These are phyloP conservation scores for Scaptomyza tumidula DNA, from an alignment of 2,888 invertebrate species.

Conservation along the genomic window DNA sequence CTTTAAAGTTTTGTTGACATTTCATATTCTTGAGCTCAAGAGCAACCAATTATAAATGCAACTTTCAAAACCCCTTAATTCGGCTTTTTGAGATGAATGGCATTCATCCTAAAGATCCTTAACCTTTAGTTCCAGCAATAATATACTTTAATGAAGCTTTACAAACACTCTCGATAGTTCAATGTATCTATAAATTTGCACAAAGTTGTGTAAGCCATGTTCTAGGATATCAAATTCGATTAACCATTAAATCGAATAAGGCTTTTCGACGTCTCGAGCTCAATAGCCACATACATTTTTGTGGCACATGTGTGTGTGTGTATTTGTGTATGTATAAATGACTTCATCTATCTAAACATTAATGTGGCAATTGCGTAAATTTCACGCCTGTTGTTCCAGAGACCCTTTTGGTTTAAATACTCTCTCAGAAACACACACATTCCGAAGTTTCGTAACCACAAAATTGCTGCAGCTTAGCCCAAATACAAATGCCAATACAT, in stretches of 20 bases:
- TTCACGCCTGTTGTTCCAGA: slow-evolving; percentile 62
- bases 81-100: too few species aligned
- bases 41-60: too few species aligned
- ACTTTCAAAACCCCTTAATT: too few species aligned
- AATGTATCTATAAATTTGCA: slow-evolving; percentile 4
- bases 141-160: background rate
- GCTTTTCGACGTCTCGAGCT: slow-evolving; percentile 46
- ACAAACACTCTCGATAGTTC: too few species aligned
- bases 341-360: slow-evolving; percentile 71
- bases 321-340: slow-evolving; percentile 43
- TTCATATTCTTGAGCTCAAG: too few species aligned
- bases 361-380: slow-evolving; percentile 76
- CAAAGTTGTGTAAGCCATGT: slow-evolving; percentile 35
- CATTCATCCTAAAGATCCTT: too few species aligned
- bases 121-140: too few species aligned
- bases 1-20: too few species aligned
- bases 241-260: slow-evolving; percentile 65
- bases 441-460: slow-evolving; percentile 51
- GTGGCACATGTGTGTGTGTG: slow-evolving; percentile 4
- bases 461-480: slow-evolving; percentile 67
- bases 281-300: slow-evolving; percentile 52
- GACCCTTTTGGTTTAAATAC: slow-evolving; percentile 65
- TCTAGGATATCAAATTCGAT: slow-evolving; percentile 44
- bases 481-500: slow-evolving; percentile 74
- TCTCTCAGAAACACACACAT: slow-evolving; percentile 2